phyloP scores from a whole-genome alignment of 2,888 invertebrate genomes.

The Adineta ricciae region DNA sequence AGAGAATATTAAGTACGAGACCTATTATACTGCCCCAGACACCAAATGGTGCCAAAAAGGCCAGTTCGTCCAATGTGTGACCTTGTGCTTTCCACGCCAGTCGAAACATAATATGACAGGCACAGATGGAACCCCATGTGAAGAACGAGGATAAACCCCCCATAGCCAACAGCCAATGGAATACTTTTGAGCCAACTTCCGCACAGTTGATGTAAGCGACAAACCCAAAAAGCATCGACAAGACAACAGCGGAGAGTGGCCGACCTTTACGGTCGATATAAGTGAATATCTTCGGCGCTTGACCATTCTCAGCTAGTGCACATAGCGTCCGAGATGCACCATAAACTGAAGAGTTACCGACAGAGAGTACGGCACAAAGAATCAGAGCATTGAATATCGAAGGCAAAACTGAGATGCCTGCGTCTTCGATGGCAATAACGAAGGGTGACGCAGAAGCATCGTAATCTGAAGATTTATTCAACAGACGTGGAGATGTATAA shows the following conservation, averaged over 20 bases:
- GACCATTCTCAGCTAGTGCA: slow-evolving; percentile 19
- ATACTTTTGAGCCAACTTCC: no score
- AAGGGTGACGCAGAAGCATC: slow-evolving; percentile 22
- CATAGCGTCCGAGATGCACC: slow-evolving; percentile 18
- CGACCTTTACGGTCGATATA: slow-evolving; percentile 26
- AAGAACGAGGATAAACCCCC: no score
- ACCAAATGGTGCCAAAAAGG: not conserved
- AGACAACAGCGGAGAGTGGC: not conserved
- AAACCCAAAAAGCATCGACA: no score
- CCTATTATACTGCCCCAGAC: no score
- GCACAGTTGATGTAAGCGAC: no score
- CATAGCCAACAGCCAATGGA: no score
- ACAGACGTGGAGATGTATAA: slow-evolving; percentile 10
- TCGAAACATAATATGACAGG: not conserved
- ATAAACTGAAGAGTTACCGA: slow-evolving; percentile 19
- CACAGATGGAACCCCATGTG: not conserved
- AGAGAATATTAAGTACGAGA: no score
- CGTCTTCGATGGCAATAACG: slow-evolving; percentile 23
- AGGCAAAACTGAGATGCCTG: slow-evolving; percentile 22
- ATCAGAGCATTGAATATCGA: slow-evolving; percentile 25
- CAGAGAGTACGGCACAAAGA: slow-evolving; percentile 18
- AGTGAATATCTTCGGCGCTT: slow-evolving; percentile 19
- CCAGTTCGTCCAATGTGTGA: slow-evolving; percentile 25
- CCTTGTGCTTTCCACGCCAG: slow-evolving; percentile 23
- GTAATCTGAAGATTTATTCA: not conserved